Base-by-base conservation (phyloP, 2,888 invertebrate species). In the Epirrhoe alternata region DNA sequence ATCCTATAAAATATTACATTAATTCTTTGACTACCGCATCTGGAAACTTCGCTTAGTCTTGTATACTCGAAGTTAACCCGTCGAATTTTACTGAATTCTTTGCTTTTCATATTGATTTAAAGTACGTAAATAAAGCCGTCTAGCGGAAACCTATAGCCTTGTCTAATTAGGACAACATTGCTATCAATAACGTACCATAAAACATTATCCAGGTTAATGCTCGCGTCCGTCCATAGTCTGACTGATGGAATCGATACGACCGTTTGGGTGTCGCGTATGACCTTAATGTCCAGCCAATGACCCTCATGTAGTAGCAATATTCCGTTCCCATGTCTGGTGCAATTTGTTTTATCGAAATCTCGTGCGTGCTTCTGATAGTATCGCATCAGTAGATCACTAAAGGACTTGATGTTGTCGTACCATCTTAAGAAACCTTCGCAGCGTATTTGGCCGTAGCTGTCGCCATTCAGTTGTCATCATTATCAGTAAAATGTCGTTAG, bases 241-340 rank as follows among this genome's bases (percentile, higher is more conserved):
- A 54, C 61, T 61, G 63, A 60, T 67, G 69, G 67, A 71, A 71
- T 71, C 71, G 64, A 70, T 71, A 60, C 64, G 54, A 53, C 56
- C 58, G 64, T 65, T 68, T 61, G 47, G 62, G 58, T 64, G 63
- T 60, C 45, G 38, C 38, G 71, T 51, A 59, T 59, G 69, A 69
- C 71, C 71, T 73, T 69, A 65, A 49, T 54, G 61, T 53, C 60
- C 71, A 73, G 73, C 67, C 73, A 71, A 69, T 71, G 71, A 73
- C 68, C 72, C 66, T 61, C 56, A 47, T 61, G 52, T 53, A 71
- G 66, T 12, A 12, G 17, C 59, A 53, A 16, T 51, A 55, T 54
- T 58, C 55, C 62, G 49, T 56, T 67, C 52, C 47, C 59, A 56
- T 61, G 60, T 52, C 55, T 56, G 62, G 14, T 63, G 60, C 55